phyloP scores from a whole-genome alignment of 2,113 vertebrate species.

The Varanus salvator region DNA sequence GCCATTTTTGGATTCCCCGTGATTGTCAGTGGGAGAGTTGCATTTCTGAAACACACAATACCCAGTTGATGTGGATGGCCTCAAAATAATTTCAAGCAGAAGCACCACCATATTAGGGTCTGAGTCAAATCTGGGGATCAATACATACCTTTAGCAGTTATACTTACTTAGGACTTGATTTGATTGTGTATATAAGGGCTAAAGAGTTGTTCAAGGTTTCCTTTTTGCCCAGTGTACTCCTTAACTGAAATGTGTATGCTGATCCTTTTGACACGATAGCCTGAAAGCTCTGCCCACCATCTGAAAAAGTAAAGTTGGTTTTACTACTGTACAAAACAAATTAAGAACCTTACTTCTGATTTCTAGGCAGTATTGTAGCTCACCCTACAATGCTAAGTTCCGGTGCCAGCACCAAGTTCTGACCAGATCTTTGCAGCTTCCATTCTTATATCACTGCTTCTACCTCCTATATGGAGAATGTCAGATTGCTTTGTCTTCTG shows the following conservation, averaged over 20 bases:
- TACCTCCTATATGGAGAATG: neutral
- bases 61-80: too few relatives aligned
- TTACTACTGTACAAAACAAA: conserved; percentile 46
- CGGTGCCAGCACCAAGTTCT: neutral
- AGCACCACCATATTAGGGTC: too few relatives aligned
- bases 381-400: neutral
- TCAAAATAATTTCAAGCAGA: too few relatives aligned
- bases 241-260: neutral
- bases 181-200: neutral
- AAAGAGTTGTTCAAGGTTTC: neutral
- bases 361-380: neutral
- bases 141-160: too few relatives aligned
- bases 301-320: conserved; percentile 63
- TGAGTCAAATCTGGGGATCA: too few relatives aligned
- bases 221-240: neutral
- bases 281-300: conserved; percentile 50
- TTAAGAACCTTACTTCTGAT: neutral
- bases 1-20: too few relatives aligned
- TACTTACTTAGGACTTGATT: too few relatives aligned
- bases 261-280: neutral
- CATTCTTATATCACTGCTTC: neutral
- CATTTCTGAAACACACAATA: too few relatives aligned
- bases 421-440: neutral
- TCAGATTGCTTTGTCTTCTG: neutral
- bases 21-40: too few relatives aligned